phyloP scores from a whole-genome alignment of 92 coral and sea anemone genomes.

The Scolanthus callimorphus region DNA sequence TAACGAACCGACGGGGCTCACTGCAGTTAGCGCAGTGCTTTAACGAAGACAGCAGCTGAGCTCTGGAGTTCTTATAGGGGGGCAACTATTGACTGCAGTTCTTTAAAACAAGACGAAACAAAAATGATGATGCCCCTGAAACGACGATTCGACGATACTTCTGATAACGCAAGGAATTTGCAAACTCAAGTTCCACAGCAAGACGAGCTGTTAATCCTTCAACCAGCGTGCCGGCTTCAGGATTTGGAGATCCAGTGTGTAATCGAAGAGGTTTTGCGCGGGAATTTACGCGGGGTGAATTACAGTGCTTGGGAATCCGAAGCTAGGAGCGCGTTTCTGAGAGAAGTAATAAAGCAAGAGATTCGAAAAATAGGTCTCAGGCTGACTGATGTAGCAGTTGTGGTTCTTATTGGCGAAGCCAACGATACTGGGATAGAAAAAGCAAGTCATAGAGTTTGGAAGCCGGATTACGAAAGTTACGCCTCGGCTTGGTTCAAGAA shows the following conservation, averaged over 20 bases:
- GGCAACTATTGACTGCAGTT: too few relatives aligned
- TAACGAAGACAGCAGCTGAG: too few relatives aligned
- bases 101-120: background rate
- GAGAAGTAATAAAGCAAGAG: slow-evolving; percentile 66
- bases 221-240: slow-evolving; percentile 85
- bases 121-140: slow-evolving; percentile 28
- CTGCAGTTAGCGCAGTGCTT: too few relatives aligned
- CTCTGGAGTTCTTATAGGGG: too few relatives aligned
- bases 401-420: slow-evolving; percentile 71
- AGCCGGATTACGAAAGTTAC: slow-evolving; percentile 79
- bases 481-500: slow-evolving; percentile 87
- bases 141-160: slow-evolving; percentile 14
- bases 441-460: slow-evolving; percentile 84
- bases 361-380: slow-evolving; percentile 25
- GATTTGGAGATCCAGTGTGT: slow-evolving; percentile 74
- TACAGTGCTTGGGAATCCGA: slow-evolving; percentile 74
- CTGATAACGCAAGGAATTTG: background rate
- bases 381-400: slow-evolving; percentile 45
- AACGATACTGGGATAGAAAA: slow-evolving; percentile 75
- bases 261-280: slow-evolving; percentile 62
- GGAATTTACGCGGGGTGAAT: slow-evolving; percentile 54
- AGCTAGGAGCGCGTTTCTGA: slow-evolving; percentile 58
- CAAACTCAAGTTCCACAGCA: slow-evolving; percentile 7
- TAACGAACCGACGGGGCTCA: slow-evolving; percentile 1
- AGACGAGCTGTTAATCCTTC: slow-evolving; percentile 59